Percentiles rank a stretch among this genome's conserved stretches.
phyloP scores from a whole-genome alignment of 1,140 invertebrate species.

The Cherax destructor region DNA sequence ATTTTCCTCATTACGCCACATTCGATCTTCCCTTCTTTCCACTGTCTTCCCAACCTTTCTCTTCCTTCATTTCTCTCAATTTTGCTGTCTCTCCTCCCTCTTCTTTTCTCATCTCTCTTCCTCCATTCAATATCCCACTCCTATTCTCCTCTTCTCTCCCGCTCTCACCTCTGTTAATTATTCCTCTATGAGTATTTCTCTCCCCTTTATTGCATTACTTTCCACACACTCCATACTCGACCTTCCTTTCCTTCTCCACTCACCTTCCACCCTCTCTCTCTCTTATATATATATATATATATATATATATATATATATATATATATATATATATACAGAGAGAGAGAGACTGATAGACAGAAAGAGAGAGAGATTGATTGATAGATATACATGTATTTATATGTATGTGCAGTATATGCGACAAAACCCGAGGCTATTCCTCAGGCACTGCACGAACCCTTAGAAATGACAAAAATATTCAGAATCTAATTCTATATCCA shows the following conservation, averaged over 20 bases:
- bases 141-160: not conserved
- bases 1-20: too few relatives aligned
- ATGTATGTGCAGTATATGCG: too few relatives aligned
- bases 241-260: not conserved
- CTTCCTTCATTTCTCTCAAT: not conserved
- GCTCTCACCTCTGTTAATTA: not conserved
- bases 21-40: not conserved
- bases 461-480: not conserved
- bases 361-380: too few relatives aligned
- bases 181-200: conserved; percentile 9
- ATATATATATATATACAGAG: too few relatives aligned
- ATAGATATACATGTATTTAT: too few relatives aligned
- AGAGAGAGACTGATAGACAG: too few relatives aligned
- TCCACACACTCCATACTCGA: not conserved
- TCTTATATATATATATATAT: too few relatives aligned
- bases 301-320: too few relatives aligned
- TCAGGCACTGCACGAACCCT: not conserved
- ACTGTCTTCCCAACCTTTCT: not conserved
- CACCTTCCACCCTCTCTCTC: not conserved
- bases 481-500: not conserved
- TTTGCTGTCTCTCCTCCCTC: not conserved
- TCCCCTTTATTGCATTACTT: conserved; percentile 14
- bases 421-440: too few relatives aligned
- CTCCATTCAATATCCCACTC: too few relatives aligned
- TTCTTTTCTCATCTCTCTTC: not conserved